A percentile compares a stretch with the other conserved stretches of the same genome.
Conservation (phyloP, 2,113 vertebrate species). For the Xiphorhynchus elegans region DNA sequence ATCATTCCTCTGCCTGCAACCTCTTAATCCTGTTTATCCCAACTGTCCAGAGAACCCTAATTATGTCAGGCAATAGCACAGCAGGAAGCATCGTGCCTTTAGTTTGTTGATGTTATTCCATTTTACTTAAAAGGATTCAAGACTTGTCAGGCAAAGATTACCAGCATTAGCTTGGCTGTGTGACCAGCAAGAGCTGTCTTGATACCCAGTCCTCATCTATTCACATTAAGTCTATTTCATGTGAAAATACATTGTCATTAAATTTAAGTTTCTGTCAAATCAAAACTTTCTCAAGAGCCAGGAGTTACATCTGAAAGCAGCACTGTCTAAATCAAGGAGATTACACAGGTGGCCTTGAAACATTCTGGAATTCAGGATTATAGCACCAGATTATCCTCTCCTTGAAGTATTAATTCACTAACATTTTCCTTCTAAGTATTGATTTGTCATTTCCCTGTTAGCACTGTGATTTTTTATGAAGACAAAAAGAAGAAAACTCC, state of each 20-base stretch:
- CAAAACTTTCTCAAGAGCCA: not conserved
- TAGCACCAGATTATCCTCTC: not conserved
- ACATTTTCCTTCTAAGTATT: not conserved
- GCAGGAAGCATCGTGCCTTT: not conserved
- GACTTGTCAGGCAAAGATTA: not conserved
- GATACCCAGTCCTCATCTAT: not conserved
- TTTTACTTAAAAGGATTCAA: not conserved
- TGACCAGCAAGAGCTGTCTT: not conserved
- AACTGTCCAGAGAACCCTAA: not conserved
- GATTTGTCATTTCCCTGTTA: not conserved
- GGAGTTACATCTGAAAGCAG: rapidly evolving
- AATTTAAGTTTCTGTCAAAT: not conserved
- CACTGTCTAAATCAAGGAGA: not conserved
- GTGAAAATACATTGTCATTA: not conserved
- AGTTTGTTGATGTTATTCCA: not conserved
- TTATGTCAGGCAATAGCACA: not conserved
- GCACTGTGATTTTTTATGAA: not conserved
- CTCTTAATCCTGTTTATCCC: not conserved
- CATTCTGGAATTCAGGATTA: not conserved
- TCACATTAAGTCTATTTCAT: not conserved
- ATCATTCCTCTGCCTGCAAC: not conserved
- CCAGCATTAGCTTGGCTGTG: not conserved
- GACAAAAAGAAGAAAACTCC: not conserved
- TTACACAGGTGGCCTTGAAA: not conserved
- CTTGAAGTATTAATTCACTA: not conserved